These are phyloP conservation scores for Zelleria hepariella DNA, from an alignment of 2,888 invertebrate species.

Conservation along the genomic window DNA sequence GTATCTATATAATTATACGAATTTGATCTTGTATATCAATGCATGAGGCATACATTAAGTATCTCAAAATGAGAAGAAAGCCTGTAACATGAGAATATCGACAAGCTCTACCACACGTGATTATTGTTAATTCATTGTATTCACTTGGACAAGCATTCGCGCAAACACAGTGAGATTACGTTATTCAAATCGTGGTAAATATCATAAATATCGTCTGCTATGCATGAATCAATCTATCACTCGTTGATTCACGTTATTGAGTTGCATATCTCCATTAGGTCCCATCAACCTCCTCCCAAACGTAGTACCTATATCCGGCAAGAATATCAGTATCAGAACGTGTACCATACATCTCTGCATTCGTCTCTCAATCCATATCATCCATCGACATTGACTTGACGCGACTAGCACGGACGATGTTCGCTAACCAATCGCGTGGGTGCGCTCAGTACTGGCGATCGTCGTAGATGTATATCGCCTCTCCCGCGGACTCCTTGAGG, in stretches of 20 bases:
- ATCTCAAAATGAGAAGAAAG: not conserved
- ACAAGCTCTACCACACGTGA: not conserved
- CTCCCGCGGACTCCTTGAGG: conserved; percentile 77
- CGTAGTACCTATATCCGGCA: conserved; percentile 41
- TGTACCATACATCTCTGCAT: not conserved
- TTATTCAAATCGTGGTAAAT: not conserved
- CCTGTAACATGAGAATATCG: not conserved
- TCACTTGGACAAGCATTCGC: not conserved
- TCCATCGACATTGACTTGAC: not conserved
- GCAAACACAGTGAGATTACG: not conserved
- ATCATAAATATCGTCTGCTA: not conserved
- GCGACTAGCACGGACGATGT: not conserved
- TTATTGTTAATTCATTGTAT: not conserved
- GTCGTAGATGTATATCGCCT: conserved; percentile 73
- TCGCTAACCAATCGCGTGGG: not conserved
- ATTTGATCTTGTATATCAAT: not conserved
- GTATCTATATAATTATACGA: too few relatives aligned
- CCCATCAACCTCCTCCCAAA: conserved; percentile 5
- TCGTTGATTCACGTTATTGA: conserved; percentile 1
- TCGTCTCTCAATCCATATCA: not conserved
- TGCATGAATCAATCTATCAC: not conserved
- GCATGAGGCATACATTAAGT: not conserved
- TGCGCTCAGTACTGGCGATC: conserved; percentile 45
- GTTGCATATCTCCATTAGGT: conserved; percentile 6
- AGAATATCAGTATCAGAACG: conserved; percentile 30